These are phyloP conservation scores for Spinus pinus DNA, from an alignment of 2,797 vertebrate species.

Conservation along the genomic window DNA sequence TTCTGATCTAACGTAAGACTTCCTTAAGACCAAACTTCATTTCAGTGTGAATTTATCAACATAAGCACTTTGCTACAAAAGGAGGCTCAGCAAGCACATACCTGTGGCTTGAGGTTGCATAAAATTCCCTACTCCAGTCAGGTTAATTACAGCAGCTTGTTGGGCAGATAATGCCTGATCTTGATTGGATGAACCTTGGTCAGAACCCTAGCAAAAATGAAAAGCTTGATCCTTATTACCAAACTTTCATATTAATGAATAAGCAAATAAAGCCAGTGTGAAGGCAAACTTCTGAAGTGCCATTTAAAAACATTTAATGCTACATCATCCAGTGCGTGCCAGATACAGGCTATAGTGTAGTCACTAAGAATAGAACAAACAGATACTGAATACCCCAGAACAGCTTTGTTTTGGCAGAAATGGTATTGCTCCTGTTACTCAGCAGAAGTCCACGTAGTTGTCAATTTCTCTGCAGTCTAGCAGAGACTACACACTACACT, in stretches of 20 bases:
- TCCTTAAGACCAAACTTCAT: slow-evolving; percentile 60
- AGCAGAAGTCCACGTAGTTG: neutral
- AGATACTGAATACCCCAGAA: neutral
- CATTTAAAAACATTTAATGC: neutral
- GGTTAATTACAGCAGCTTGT: slow-evolving; percentile 92
- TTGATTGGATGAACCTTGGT: slow-evolving; percentile 79
- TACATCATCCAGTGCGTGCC: rapidly evolving
- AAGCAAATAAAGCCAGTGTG: slow-evolving; percentile 1
- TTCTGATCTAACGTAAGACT: neutral
- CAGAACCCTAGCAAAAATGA: slow-evolving; percentile 80
- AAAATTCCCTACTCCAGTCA: slow-evolving; percentile 90
- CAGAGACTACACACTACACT: neutral
- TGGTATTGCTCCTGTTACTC: neutral
- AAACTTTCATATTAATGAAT: neutral
- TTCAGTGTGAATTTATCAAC: slow-evolving; percentile 14
- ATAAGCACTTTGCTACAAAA: neutral
- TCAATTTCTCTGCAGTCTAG: neutral
- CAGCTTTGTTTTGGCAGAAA: neutral
- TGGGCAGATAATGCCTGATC: slow-evolving; percentile 91
- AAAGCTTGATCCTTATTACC: slow-evolving; percentile 51
- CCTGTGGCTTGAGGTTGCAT: slow-evolving; percentile 90
- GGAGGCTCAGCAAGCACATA: slow-evolving; percentile 69
- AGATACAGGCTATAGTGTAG: neutral
- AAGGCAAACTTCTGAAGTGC: neutral
- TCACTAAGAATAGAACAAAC: neutral